Evolutionary conservation across 2,888 invertebrate species (phyloP).

Genomic region (Nymphalis polychloros): DNA sequence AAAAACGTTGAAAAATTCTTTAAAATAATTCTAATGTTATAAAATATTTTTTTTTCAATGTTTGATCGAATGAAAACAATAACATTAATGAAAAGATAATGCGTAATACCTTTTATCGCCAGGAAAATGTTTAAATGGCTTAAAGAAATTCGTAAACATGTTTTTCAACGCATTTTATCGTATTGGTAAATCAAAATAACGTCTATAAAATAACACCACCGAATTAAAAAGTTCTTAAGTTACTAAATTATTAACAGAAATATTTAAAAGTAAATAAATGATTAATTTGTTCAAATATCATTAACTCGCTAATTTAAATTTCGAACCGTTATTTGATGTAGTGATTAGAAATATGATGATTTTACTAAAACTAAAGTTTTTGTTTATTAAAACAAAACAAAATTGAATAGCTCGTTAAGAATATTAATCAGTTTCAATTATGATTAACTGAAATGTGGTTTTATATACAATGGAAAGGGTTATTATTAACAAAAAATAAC

Average conservation of each 20-base stretch:
- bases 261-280: not conserved
- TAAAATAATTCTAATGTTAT: not conserved
- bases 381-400: too few relatives aligned
- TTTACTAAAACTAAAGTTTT: not conserved
- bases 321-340: not conserved
- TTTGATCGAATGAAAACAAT: conserved; percentile 8
- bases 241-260: not conserved
- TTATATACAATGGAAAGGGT: not conserved
- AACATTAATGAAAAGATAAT: conserved; percentile 45
- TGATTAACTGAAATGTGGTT: not conserved
- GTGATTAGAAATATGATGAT: not conserved
- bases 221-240: not conserved
- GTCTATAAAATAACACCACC: not conserved
- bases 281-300: not conserved
- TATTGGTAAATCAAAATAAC: conserved; percentile 32
- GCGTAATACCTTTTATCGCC: conserved; percentile 58
- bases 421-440: not conserved
- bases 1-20: conserved; percentile 4
- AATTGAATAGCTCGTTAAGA: too few relatives aligned
- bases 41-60: not conserved
- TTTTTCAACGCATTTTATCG: conserved; percentile 40
- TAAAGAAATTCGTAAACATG: conserved; percentile 53
- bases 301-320: not conserved
- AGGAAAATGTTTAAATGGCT: conserved; percentile 43
- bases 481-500: not conserved